These are phyloP conservation scores for Trichonephila clavata DNA, from an alignment of 1,140 invertebrate species.

Conservation along the genomic window DNA sequence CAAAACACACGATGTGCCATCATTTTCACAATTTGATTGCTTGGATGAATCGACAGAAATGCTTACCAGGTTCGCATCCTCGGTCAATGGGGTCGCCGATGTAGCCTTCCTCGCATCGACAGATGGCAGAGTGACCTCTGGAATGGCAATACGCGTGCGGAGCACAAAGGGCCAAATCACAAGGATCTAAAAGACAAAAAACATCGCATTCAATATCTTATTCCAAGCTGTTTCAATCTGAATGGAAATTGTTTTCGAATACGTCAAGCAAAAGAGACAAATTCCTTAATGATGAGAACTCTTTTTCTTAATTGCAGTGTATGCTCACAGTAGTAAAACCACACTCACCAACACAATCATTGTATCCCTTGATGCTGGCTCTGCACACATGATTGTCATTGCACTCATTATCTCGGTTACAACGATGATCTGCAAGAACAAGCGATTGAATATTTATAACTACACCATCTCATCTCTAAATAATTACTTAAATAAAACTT, in stretches of 20 bases:
- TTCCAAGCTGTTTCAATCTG: too few relatives aligned
- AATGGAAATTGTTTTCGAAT: too few relatives aligned
- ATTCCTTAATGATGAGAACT: neutral
- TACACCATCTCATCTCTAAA: too few relatives aligned
- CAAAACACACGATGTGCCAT: too few relatives aligned
- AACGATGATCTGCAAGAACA: constrained; percentile 86
- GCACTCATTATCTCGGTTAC: constrained; percentile 87
- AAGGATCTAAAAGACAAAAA: constrained; percentile 67
- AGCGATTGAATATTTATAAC: too few relatives aligned
- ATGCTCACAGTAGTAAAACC: neutral
- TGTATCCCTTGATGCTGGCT: constrained; percentile 90
- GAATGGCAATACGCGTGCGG: constrained; percentile 89
- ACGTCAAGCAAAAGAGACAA: too few relatives aligned
- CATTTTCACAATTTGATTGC: too few relatives aligned
- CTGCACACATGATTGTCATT: constrained; percentile 90
- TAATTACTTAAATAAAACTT: too few relatives aligned
- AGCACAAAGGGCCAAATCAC: constrained; percentile 86
- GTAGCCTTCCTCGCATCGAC: constrained; percentile 89
- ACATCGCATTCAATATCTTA: too few relatives aligned
- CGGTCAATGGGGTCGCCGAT: constrained; percentile 87
- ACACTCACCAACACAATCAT: constrained; percentile 79
- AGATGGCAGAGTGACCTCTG: constrained; percentile 87
- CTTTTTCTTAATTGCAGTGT: neutral
- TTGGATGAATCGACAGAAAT: neutral
- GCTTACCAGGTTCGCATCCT: constrained; percentile 81